A percentile compares a stretch with the other conserved stretches of the same genome.
Conservation (phyloP, 2,888 invertebrate species). For the Eristalinus sepulchralis region DNA sequence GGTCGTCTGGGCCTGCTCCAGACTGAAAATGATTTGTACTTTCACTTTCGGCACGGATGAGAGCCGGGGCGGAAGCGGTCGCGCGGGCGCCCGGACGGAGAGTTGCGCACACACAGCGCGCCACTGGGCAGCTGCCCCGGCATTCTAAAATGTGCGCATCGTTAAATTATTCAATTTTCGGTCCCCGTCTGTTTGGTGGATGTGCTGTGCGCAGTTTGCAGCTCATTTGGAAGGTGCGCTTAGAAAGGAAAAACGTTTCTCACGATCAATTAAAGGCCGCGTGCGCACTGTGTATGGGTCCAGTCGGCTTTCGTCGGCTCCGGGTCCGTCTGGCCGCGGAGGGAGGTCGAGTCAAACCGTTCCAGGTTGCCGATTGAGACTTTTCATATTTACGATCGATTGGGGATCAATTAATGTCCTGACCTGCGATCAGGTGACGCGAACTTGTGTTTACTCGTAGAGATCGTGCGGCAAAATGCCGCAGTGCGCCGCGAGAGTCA, state of each 20-base stretch:
- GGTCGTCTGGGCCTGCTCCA: slow-evolving; percentile 36
- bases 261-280: slow-evolving; percentile 66
- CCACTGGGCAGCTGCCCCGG: slow-evolving; percentile 2
- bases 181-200: slow-evolving; percentile 43
- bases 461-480: slow-evolving; percentile 41
- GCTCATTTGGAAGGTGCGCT: slow-evolving; percentile 65
- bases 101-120: background rate
- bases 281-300: background rate
- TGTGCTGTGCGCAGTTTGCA: slow-evolving; percentile 39
- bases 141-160: slow-evolving; percentile 61
- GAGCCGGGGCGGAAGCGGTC: background rate
- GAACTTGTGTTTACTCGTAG: slow-evolving; percentile 53
- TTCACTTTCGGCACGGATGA: slow-evolving; percentile 54
- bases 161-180: slow-evolving; percentile 69
- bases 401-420: slow-evolving; percentile 69
- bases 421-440: slow-evolving; percentile 69
- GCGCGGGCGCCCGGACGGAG: background rate
- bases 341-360: background rate
- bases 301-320: background rate
- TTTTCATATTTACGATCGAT: slow-evolving; percentile 71
- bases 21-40: slow-evolving; percentile 70
- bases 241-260: slow-evolving; percentile 70
- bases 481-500: background rate
- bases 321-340: background rate
- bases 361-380: slow-evolving; percentile 56